A percentile compares a stretch with the other conserved stretches of the same genome.
Evolutionary conservation across 2,113 vertebrate species (phyloP).

Genomic region (Ondatra zibethicus): DNA sequence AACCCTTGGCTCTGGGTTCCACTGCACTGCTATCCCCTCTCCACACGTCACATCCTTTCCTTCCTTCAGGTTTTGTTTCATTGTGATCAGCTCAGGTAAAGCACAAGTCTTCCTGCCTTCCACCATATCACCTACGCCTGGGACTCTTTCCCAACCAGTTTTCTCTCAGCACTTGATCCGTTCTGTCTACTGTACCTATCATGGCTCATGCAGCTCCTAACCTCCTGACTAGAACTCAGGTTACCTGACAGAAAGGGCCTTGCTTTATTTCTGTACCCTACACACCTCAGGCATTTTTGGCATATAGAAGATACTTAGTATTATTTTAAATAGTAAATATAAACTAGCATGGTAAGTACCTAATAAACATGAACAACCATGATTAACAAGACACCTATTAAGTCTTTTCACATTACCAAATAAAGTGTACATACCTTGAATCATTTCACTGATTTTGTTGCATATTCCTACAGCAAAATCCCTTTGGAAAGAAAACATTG

Average conservation of each 20-base stretch:
- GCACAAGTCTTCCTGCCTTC: not conserved
- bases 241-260: not conserved
- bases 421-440: conserved; percentile 92
- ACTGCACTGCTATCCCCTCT: not conserved
- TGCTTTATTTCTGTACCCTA: not conserved
- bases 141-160: not conserved
- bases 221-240: not conserved
- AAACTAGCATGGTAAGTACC: not conserved
- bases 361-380: not conserved
- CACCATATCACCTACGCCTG: too few relatives aligned
- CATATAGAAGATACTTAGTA: not conserved
- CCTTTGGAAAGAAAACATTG: conserved; percentile 85
- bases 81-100: not conserved
- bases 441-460: conserved; percentile 99
- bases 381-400: not conserved
- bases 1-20: not conserved
- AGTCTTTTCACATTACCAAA: conserved; percentile 8
- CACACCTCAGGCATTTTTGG: not conserved
- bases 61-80: not conserved
- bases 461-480: conserved; percentile 99
- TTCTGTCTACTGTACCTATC: not conserved
- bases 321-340: not conserved
- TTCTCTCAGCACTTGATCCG: not conserved
- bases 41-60: not conserved
- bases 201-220: not conserved